These are phyloP conservation scores for Amphipyra berbera DNA, from an alignment of 2,888 invertebrate genomes.

Conservation along the genomic window DNA sequence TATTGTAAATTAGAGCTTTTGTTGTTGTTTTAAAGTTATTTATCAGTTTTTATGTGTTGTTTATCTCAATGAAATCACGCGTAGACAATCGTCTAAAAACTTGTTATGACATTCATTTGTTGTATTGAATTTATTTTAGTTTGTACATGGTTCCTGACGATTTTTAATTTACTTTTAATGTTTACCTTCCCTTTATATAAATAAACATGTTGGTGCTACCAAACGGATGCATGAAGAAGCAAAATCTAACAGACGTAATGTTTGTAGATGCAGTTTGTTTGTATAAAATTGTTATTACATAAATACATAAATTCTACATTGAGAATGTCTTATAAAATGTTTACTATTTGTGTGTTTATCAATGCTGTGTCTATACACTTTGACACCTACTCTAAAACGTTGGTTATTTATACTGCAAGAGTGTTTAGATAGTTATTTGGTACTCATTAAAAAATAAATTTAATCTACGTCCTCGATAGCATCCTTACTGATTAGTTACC, in stretches of 20 bases:
- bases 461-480: slow-evolving; percentile 22
- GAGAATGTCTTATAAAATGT: slow-evolving; percentile 53
- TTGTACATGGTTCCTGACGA: slow-evolving; percentile 58
- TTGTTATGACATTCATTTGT: slow-evolving; percentile 65
- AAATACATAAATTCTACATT: slow-evolving; percentile 48
- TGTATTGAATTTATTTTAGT: slow-evolving; percentile 69
- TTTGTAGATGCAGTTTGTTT: slow-evolving; percentile 41
- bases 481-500: slow-evolving; percentile 55
- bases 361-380: slow-evolving; percentile 53
- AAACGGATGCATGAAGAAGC: slow-evolving; percentile 48
- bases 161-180: slow-evolving; percentile 52
- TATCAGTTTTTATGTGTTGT: slow-evolving; percentile 69
- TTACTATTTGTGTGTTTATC: slow-evolving; percentile 46
- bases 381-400: slow-evolving; percentile 29
- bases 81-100: slow-evolving; percentile 63
- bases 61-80: slow-evolving; percentile 72
- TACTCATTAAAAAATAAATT: slow-evolving; percentile 42
- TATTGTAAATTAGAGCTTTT: slow-evolving; percentile 74
- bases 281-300: slow-evolving; percentile 60
- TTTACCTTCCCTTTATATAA: slow-evolving; percentile 44
- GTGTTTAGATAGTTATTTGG: slow-evolving; percentile 42
- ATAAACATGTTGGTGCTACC: slow-evolving; percentile 62
- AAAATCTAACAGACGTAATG: slow-evolving; percentile 41
- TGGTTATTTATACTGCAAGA: slow-evolving; percentile 55
- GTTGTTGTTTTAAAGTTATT: slow-evolving; percentile 76